phyloP scores from a whole-genome alignment of 2,888 invertebrate genomes.

The Emesis furor region DNA sequence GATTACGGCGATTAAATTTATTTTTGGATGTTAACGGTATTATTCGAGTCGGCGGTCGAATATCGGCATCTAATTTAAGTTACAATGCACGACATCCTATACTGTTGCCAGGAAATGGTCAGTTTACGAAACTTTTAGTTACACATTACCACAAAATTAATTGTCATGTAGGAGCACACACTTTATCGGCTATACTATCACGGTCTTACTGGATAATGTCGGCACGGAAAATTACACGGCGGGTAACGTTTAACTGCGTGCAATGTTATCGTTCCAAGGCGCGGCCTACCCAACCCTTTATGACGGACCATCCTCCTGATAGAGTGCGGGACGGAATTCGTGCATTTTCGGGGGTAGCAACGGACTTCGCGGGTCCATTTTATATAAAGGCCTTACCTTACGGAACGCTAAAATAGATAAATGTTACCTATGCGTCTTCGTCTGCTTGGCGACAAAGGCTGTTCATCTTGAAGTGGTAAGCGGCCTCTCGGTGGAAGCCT shows the following conservation, averaged over 20 bases:
- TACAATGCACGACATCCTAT: no score
- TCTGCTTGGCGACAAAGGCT: not conserved
- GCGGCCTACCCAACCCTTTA: not conserved
- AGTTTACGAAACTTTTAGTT: no score
- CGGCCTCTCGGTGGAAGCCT: not conserved
- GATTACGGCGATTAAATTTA: conserved; percentile 45
- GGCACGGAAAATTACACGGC: not conserved
- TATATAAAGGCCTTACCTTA: not conserved
- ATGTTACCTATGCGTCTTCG: not conserved
- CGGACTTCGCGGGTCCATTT: not conserved
- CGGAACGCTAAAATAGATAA: not conserved
- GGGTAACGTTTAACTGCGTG: not conserved
- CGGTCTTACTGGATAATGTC: not conserved
- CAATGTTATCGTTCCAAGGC: not conserved
- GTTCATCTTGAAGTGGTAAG: not conserved
- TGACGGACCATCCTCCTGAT: not conserved
- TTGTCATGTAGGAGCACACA: no score
- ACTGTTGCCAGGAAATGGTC: no score
- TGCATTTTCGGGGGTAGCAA: not conserved
- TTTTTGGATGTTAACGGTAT: not conserved
- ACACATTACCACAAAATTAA: no score
- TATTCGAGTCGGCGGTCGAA: not conserved
- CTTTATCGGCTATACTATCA: no score
- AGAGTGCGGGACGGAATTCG: not conserved
- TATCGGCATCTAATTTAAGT: not conserved